Percentiles rank a stretch among this genome's conserved stretches.
Conservation (phyloP, 2,797 vertebrate species). For the Pteronotus mesoamericanus region DNA sequence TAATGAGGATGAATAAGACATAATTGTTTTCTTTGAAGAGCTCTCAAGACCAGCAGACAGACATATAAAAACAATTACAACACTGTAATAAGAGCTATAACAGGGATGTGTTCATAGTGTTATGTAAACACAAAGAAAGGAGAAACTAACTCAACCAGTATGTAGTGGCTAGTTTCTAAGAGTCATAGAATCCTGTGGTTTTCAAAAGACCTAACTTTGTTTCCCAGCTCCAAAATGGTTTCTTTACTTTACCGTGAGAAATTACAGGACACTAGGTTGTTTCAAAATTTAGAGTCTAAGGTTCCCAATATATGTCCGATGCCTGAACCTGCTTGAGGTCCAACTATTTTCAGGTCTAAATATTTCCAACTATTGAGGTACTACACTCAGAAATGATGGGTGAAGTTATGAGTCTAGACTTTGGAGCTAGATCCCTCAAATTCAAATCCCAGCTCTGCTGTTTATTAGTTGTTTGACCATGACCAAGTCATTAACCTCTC, state of each 20-base stretch:
- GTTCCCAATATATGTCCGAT: neutral
- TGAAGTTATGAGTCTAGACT: neutral
- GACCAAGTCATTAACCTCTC: neutral
- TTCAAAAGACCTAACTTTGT: slow-evolving; percentile 29
- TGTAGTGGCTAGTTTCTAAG: neutral
- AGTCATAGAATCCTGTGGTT: neutral
- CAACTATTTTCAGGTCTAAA: neutral
- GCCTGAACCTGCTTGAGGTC: neutral
- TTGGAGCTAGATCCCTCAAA: neutral
- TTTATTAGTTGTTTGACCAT: neutral
- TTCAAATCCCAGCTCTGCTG: neutral
- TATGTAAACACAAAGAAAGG: neutral
- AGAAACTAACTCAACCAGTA: neutral
- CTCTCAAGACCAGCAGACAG: neutral
- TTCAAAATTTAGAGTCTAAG: slow-evolving; percentile 16
- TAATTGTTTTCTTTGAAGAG: slow-evolving; percentile 28
- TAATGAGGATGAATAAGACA: neutral
- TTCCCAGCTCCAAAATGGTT: neutral
- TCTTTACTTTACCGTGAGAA: slow-evolving; percentile 15
- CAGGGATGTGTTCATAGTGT: neutral
- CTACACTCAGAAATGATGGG: neutral
- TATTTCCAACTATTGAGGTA: neutral
- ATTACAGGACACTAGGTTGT: neutral
- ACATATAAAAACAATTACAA: neutral
- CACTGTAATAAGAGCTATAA: neutral